Evolutionary conservation across 1,140 invertebrate species (phyloP).

Genomic region (Drosophila willistoni): DNA sequence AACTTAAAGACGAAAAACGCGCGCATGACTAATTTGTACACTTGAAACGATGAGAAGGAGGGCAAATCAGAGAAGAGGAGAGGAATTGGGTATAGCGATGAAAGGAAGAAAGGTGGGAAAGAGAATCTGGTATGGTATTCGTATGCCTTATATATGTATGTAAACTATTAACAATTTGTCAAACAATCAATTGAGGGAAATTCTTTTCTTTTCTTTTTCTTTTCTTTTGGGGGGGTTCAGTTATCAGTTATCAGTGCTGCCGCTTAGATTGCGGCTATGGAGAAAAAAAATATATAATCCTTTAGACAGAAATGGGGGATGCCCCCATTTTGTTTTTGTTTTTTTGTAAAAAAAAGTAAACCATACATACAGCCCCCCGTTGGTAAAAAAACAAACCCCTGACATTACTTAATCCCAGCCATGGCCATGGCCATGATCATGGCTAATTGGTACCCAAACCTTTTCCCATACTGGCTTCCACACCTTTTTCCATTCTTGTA

Average conservation of each 20-base stretch:
- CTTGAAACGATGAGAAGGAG: slow-evolving; percentile 47
- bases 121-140: slow-evolving; percentile 3
- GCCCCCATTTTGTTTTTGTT: too few species aligned
- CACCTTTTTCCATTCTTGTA: slow-evolving; percentile 89
- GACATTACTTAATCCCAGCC: slow-evolving; percentile 86
- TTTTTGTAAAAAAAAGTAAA: not conserved
- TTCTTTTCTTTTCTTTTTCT: slow-evolving; percentile 8
- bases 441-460: slow-evolving; percentile 87
- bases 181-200: slow-evolving; percentile 23
- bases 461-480: slow-evolving; percentile 91
- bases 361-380: slow-evolving; percentile 6
- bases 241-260: slow-evolving; percentile 80
- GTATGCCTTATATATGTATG: slow-evolving; percentile 43
- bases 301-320: too few species aligned
- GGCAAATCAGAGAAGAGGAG: not conserved
- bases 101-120: slow-evolving; percentile 16
- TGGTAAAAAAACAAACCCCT: not conserved
- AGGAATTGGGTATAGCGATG: not conserved
- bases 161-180: slow-evolving; percentile 57
- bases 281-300: not conserved
- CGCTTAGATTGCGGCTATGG: slow-evolving; percentile 52
- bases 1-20: slow-evolving; percentile 79
- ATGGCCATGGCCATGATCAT: slow-evolving; percentile 81
- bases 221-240: slow-evolving; percentile 47
- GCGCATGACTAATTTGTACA: slow-evolving; percentile 81